Evolutionary conservation across 2,888 invertebrate species (phyloP).

Genomic region (Andricus quercusramuli): DNA sequence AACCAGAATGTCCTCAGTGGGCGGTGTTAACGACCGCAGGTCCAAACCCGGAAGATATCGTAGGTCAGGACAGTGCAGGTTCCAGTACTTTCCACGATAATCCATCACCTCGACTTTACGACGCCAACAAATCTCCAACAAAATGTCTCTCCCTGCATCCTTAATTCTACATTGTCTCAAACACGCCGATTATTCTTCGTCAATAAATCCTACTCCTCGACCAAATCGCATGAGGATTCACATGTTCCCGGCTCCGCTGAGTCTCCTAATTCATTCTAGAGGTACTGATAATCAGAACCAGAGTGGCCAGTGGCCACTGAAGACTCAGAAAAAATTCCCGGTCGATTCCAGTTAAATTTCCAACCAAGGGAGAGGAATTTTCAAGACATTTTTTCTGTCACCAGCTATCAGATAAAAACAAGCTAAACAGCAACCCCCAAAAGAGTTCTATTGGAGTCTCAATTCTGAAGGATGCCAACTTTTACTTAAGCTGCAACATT

Average conservation of each 20-base stretch:
- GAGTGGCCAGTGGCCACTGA: too few relatives aligned
- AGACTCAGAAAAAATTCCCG: too few relatives aligned
- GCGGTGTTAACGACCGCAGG: slow-evolving; percentile 64
- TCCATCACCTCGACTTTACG: slow-evolving; percentile 41
- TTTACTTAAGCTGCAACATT: too few relatives aligned
- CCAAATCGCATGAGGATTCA: background rate
- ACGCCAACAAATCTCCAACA: slow-evolving; percentile 20
- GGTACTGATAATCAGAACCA: too few relatives aligned
- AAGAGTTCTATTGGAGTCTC: too few relatives aligned
- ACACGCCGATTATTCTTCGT: background rate
- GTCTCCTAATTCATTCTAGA: background rate
- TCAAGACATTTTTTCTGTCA: too few relatives aligned
- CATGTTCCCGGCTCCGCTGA: background rate
- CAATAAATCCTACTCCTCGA: slow-evolving; percentile 8
- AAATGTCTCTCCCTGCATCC: slow-evolving; percentile 23
- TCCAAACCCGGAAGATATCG: slow-evolving; percentile 62
- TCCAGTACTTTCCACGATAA: slow-evolving; percentile 51
- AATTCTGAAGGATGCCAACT: too few relatives aligned
- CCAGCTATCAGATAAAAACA: too few relatives aligned
- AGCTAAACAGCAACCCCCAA: too few relatives aligned
- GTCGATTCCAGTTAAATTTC: too few relatives aligned
- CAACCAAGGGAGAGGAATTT: too few relatives aligned
- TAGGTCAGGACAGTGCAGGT: slow-evolving; percentile 65
- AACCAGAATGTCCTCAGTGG: slow-evolving; percentile 60
- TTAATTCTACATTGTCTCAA: slow-evolving; percentile 40